Percentiles rank a stretch among this genome's conserved stretches.
Evolutionary conservation across 2,888 invertebrate genomes (phyloP).

Genomic region (Laothoe populi): DNA sequence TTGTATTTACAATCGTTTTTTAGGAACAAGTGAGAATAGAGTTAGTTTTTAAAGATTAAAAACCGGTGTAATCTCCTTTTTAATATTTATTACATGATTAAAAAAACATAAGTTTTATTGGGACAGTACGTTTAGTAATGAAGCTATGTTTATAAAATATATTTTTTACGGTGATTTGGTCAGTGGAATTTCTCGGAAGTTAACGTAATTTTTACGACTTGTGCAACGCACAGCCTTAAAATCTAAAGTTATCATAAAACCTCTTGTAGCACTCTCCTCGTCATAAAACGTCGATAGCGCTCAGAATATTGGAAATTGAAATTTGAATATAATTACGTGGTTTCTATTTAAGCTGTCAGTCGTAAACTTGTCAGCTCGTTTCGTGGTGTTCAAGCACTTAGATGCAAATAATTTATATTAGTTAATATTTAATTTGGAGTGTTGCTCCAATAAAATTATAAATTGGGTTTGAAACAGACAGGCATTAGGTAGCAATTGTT

Average conservation of each 20-base stretch:
- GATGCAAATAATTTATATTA: neutral
- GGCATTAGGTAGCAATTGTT: neutral
- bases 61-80: too few relatives aligned
- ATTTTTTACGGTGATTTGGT: too few relatives aligned
- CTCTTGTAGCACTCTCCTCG: neutral
- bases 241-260: neutral
- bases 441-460: neutral
- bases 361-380: neutral
- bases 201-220: too few relatives aligned
- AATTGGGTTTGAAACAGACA: neutral
- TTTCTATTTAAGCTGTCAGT: neutral
- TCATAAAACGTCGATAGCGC: neutral
- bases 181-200: too few relatives aligned
- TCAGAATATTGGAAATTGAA: neutral
- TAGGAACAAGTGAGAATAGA: too few relatives aligned
- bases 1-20: too few relatives aligned
- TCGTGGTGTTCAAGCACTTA: neutral
- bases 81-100: too few relatives aligned
- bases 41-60: too few relatives aligned
- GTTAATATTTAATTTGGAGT: neutral
- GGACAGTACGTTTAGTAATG: too few relatives aligned
- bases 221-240: too few relatives aligned
- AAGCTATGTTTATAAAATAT: too few relatives aligned
- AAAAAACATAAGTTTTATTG: too few relatives aligned
- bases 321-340: neutral